Conservation (phyloP, 2,888 invertebrate genomes). For the Cremastobaeus sp. region DNA sequence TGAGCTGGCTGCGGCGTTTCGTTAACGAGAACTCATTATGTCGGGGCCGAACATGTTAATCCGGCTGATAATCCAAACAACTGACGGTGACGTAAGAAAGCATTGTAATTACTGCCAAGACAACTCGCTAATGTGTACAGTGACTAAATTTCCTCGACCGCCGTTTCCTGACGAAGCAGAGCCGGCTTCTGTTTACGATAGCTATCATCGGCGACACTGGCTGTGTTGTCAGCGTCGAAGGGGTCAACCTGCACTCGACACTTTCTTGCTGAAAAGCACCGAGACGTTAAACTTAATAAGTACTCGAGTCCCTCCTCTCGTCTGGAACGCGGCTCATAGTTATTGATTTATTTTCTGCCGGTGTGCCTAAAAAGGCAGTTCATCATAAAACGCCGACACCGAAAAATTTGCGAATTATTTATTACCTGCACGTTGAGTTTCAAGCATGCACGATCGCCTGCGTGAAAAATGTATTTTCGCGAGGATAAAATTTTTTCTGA, state of each 20-base stretch:
- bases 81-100: too few relatives aligned
- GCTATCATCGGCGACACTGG: conserved; percentile 38
- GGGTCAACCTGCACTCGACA: conserved; percentile 58
- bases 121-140: conserved; percentile 16
- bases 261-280: conserved; percentile 52
- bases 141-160: conserved; percentile 4
- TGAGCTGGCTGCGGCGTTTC: too few relatives aligned
- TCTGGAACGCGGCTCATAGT: conserved; percentile 3
- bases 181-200: conserved; percentile 41
- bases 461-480: too few relatives aligned
- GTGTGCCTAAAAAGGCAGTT: conserved; percentile 1
- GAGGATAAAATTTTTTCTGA: too few relatives aligned
- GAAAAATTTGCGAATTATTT: background rate
- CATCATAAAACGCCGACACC: background rate
- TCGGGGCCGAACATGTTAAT: too few relatives aligned
- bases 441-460: background rate
- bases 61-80: too few relatives aligned
- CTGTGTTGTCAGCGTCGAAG: conserved; percentile 24
- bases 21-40: too few relatives aligned
- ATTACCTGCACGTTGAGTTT: background rate
- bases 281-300: conserved; percentile 58
- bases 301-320: conserved; percentile 18
- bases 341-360: conserved; percentile 42
- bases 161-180: conserved; percentile 20
- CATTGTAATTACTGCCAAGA: conserved; percentile 24